Evolutionary conservation across 2,113 vertebrate species (phyloP).

Genomic region (Atractosteus spatula): DNA sequence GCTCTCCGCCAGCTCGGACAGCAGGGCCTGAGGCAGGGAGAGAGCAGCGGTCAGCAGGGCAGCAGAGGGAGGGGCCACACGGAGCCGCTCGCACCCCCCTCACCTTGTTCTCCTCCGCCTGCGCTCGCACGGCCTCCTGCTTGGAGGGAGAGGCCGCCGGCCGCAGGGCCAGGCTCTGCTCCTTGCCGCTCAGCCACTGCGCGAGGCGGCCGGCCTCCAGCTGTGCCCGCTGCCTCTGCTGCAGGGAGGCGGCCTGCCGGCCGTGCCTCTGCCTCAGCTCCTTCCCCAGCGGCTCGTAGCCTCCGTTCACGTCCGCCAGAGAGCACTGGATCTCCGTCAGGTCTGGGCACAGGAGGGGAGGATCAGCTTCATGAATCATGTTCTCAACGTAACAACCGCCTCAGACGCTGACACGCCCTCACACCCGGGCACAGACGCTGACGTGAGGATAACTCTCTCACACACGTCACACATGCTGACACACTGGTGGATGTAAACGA

Average conservation of each 20-base stretch:
- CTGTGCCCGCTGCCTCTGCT: slow-evolving; percentile 69
- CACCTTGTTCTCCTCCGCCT: slow-evolving; percentile 94
- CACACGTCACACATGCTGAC: too few relatives aligned
- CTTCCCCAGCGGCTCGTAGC: slow-evolving; percentile 74
- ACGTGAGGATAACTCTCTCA: not conserved
- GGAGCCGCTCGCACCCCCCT: not conserved
- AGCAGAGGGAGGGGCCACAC: not conserved
- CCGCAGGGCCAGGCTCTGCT: slow-evolving; percentile 63
- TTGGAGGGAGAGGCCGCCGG: slow-evolving; percentile 78
- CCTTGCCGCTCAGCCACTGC: slow-evolving; percentile 81
- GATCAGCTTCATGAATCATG: not conserved
- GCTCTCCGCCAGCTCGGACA: slow-evolving; percentile 83
- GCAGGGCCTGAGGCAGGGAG: slow-evolving; percentile 71
- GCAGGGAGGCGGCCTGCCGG: slow-evolving; percentile 68
- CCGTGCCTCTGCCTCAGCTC: slow-evolving; percentile 68
- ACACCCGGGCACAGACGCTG: not conserved
- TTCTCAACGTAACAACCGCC: too few relatives aligned
- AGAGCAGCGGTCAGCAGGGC: not conserved
- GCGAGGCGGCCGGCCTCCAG: slow-evolving; percentile 67
- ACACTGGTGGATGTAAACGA: too few relatives aligned
- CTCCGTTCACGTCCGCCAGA: slow-evolving; percentile 77
- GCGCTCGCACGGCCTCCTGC: slow-evolving; percentile 78
- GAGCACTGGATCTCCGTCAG: slow-evolving; percentile 91
- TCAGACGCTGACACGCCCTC: too few relatives aligned
- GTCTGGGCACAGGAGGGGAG: slow-evolving; percentile 63